Conservation (phyloP, 2,113 vertebrate genomes). For the Gorilla gorilla region DNA sequence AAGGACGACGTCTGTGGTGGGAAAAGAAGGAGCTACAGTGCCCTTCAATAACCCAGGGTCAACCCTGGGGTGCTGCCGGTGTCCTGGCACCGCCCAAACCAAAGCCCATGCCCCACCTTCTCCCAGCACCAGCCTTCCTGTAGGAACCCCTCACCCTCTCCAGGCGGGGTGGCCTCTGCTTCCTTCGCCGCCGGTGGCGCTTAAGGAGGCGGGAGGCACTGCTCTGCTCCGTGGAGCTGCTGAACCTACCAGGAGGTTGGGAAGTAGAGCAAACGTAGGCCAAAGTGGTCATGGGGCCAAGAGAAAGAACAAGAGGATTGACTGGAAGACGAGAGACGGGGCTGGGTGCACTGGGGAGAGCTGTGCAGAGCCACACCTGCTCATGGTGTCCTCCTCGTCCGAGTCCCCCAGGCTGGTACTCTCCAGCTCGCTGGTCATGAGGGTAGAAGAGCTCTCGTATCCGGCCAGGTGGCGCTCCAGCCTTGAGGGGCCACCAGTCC, state of each 20-base stretch:
- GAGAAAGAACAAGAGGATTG: not conserved
- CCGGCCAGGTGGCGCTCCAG: constrained; percentile 91
- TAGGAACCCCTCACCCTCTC: constrained; percentile 85
- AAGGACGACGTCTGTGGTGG: constrained; percentile 90
- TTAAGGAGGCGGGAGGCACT: constrained; percentile 91
- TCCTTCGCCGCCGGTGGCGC: constrained; percentile 91
- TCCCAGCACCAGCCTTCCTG: not conserved
- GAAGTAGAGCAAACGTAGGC: not conserved
- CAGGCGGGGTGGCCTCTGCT: constrained; percentile 91
- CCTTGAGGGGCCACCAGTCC: constrained; percentile 86
- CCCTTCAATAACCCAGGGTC: not conserved
- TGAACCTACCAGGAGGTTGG: constrained; percentile 84
- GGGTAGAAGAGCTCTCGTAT: constrained; percentile 91
- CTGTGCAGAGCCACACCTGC: constrained; percentile 82
- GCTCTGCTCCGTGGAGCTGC: constrained; percentile 93
- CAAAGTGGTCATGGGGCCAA: not conserved
- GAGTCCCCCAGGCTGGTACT: constrained; percentile 94
- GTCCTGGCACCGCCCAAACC: not conserved
- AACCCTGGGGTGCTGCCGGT: not conserved
- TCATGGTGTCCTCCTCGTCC: constrained; percentile 93
- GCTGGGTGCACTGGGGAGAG: not conserved
- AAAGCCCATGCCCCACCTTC: not conserved
- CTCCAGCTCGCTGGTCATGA: constrained; percentile 94
- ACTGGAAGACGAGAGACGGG: not conserved
- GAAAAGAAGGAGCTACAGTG: not conserved